Conservation (phyloP, 2,888 invertebrate species). For the Lordiphosa andalusiaca region DNA sequence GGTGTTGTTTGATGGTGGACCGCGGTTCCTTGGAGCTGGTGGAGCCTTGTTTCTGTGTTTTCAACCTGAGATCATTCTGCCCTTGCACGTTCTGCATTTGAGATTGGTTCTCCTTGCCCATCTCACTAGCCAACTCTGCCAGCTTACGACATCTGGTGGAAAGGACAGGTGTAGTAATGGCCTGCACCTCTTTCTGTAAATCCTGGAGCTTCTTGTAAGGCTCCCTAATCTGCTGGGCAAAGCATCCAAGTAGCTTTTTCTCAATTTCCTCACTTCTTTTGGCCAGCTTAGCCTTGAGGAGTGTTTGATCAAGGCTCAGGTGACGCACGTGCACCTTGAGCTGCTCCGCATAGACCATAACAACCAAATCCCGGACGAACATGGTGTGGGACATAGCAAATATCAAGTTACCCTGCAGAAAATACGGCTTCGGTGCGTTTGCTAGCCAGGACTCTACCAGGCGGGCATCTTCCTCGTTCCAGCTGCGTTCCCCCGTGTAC, state of each 20-base stretch:
- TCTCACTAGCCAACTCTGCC: not conserved
- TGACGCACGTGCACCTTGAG: conserved; percentile 25
- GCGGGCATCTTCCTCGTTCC: conserved; percentile 28
- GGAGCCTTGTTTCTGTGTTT: too few relatives aligned
- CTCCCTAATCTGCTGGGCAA: conserved; percentile 10
- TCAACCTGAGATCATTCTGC: too few relatives aligned
- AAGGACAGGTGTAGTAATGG: not conserved
- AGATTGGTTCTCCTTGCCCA: not conserved
- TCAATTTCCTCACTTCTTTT: conserved; percentile 21
- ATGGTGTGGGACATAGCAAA: conserved; percentile 42
- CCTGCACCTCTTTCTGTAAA: too few relatives aligned
- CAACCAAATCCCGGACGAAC: conserved; percentile 30
- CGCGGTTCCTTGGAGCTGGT: not conserved
- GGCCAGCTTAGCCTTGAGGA: conserved; percentile 23
- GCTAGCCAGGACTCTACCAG: conserved; percentile 26
- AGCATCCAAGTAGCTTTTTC: conserved; percentile 23
- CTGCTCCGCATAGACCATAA: conserved; percentile 28
- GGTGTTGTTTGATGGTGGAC: too few relatives aligned
- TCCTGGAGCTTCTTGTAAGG: not conserved
- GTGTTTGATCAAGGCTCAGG: conserved; percentile 17
- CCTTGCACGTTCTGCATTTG: too few relatives aligned
- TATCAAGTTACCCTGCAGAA: conserved; percentile 49
- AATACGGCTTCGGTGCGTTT: conserved; percentile 14
- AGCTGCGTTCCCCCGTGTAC: conserved; percentile 37
- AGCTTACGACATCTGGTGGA: not conserved